Conservation (phyloP, 2,113 vertebrate genomes). For the Aptenodytes forsteri region DNA sequence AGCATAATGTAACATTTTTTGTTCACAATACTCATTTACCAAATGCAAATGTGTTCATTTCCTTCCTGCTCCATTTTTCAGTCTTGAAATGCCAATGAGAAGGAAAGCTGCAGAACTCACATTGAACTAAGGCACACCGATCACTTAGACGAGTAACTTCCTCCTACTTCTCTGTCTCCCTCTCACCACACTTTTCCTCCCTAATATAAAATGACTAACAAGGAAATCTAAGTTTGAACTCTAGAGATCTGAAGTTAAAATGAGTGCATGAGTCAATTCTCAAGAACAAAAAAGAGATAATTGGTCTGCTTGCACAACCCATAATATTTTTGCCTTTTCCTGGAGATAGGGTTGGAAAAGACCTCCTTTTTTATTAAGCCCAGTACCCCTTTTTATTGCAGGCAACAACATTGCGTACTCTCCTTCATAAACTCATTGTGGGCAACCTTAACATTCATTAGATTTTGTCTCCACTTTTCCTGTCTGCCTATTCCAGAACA, state of each 20-base stretch:
- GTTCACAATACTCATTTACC: background rate
- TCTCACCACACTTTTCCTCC: background rate
- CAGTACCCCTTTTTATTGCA: background rate
- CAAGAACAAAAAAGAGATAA: background rate
- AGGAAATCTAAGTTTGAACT: background rate
- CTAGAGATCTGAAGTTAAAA: background rate
- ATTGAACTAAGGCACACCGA: background rate
- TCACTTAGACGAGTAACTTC: background rate
- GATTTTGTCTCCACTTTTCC: background rate
- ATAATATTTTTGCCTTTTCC: background rate
- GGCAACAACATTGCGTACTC: rapidly evolving
- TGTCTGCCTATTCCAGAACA: background rate
- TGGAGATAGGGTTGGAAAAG: background rate
- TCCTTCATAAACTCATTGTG: background rate
- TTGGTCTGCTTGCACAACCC: background rate
- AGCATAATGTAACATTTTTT: background rate
- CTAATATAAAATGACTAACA: background rate
- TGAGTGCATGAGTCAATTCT: background rate
- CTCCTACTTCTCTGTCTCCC: background rate
- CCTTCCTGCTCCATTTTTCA: background rate
- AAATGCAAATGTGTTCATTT: background rate
- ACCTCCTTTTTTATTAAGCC: background rate
- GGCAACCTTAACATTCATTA: background rate
- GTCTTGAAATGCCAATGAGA: background rate
- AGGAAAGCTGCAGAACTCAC: background rate